Evolutionary conservation across 2,797 vertebrate genomes (phyloP).

Genomic region (Molossus alvarezi): DNA sequence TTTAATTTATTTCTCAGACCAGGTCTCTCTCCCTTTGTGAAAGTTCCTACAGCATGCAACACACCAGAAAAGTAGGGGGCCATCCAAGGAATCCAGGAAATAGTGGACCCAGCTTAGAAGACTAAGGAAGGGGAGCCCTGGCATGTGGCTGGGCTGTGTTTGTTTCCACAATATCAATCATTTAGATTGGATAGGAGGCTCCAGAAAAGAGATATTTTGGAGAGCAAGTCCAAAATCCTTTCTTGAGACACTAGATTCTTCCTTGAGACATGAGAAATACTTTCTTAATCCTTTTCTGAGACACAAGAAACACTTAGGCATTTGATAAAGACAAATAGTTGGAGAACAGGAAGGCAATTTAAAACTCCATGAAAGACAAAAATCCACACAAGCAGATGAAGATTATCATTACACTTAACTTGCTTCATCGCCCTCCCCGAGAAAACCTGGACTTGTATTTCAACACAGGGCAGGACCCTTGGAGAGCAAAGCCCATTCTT

Average conservation of each 20-base stretch:
- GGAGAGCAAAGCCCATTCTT: constrained; percentile 37
- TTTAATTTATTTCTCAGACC: neutral
- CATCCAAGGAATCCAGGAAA: neutral
- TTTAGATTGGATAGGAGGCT: neutral
- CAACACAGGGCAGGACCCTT: neutral
- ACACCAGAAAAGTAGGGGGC: neutral
- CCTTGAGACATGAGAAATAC: neutral
- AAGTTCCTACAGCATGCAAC: neutral
- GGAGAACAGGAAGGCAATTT: constrained; percentile 47
- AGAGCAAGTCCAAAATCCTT: neutral
- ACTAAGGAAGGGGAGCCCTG: neutral
- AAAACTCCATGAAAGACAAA: constrained; percentile 58
- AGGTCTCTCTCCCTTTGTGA: neutral
- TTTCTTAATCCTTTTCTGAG: neutral
- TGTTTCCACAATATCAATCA: neutral
- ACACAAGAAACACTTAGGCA: neutral
- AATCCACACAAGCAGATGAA: neutral
- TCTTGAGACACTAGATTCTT: neutral
- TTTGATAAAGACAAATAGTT: constrained; percentile 34
- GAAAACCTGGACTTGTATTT: neutral
- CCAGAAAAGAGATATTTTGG: neutral
- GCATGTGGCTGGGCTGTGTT: neutral
- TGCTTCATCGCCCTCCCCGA: neutral
- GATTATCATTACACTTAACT: neutral
- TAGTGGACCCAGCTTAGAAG: neutral